phyloP scores from a whole-genome alignment of 2,797 vertebrate genomes.

The Ptychobarbus kaznakovi region DNA sequence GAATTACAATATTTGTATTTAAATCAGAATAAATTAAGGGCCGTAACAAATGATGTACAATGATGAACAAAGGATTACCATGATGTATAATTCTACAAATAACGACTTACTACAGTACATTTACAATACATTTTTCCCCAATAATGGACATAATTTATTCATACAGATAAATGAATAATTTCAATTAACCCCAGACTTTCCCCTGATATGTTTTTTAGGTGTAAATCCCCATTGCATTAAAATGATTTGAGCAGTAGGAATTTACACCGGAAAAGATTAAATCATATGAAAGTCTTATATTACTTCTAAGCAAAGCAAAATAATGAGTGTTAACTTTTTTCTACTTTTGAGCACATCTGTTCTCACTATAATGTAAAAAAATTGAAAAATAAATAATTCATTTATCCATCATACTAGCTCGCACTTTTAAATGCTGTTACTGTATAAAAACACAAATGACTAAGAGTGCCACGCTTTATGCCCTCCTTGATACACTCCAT shows the following conservation, averaged over 20 bases:
- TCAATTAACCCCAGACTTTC: background rate
- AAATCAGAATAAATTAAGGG: too few relatives aligned
- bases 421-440: slow-evolving; percentile 11
- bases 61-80: too few relatives aligned
- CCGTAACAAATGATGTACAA: too few relatives aligned
- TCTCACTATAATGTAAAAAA: background rate
- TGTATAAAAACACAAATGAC: slow-evolving; percentile 34
- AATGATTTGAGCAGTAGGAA: background rate
- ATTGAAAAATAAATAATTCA: background rate
- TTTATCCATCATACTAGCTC: background rate
- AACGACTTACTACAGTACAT: too few relatives aligned
- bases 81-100: too few relatives aligned
- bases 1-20: background rate
- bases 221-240: background rate
- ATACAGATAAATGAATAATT: too few relatives aligned
- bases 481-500: slow-evolving; percentile 55
- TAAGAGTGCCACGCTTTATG: slow-evolving; percentile 50
- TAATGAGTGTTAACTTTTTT: background rate
- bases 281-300: background rate
- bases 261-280: background rate
- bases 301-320: background rate
- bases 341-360: background rate
- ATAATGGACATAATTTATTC: too few relatives aligned
- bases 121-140: too few relatives aligned
- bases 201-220: background rate